Evolutionary conservation across 2,113 vertebrate genomes (phyloP).

Genomic region (Mystacornis crossleyi): DNA sequence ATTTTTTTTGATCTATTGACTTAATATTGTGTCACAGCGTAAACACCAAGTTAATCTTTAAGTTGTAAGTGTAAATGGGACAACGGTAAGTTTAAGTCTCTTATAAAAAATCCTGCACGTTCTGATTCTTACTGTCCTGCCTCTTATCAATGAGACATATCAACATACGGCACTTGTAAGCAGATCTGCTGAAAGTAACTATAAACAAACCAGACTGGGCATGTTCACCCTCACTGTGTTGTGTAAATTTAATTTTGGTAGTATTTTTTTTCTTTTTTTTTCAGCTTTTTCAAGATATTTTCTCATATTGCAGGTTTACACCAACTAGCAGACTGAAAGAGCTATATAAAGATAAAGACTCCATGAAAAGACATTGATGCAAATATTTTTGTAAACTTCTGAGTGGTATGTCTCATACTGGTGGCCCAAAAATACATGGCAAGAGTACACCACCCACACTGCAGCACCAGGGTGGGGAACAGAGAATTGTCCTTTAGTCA

Average conservation of each 20-base stretch:
- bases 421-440: constrained; percentile 5
- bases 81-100: background rate
- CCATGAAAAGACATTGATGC: background rate
- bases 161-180: background rate
- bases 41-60: background rate
- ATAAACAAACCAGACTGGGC: background rate
- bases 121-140: background rate
- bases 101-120: background rate
- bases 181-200: background rate
- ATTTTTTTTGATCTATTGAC: background rate
- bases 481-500: background rate
- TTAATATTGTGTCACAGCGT: background rate
- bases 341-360: background rate
- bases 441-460: background rate
- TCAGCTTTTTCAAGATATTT: background rate
- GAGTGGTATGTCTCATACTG: background rate
- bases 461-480: background rate
- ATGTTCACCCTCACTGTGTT: background rate
- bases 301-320: background rate
- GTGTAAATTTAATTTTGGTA: background rate
- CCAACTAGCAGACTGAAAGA: background rate
- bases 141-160: background rate
- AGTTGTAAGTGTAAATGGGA: background rate
- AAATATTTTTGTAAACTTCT: constrained; percentile 27
- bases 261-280: background rate